phyloP scores from a whole-genome alignment of 30 jellyfish, hydroid and myxozoan genomes.

The Chironex yamaguchii region DNA sequence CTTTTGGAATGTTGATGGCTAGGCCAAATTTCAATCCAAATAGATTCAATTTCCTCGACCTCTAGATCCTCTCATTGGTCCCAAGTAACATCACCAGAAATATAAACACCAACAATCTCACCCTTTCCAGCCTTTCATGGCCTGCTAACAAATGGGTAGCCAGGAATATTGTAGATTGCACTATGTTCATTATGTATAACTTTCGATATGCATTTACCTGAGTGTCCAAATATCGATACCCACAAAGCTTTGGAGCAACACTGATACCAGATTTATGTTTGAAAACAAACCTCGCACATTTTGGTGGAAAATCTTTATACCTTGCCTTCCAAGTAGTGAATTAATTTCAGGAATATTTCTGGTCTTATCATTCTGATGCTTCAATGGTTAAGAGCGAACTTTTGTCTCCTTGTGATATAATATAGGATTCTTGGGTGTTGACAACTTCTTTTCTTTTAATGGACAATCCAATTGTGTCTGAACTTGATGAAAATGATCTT shows the following conservation, averaged over 20 bases:
- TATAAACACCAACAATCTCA: constrained; percentile 75
- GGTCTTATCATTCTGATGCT: constrained; percentile 4
- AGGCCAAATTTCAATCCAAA: constrained; percentile 62
- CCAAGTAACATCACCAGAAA: constrained; percentile 62
- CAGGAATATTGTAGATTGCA: constrained; percentile 41
- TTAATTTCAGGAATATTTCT: constrained; percentile 27
- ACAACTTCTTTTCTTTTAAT: too few relatives aligned
- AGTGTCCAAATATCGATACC: constrained; percentile 59
- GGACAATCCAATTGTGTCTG: too few relatives aligned
- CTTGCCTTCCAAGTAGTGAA: constrained; percentile 54
- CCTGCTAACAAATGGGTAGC: constrained; percentile 66
- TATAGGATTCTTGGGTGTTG: too few relatives aligned
- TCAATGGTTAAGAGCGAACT: too few relatives aligned
- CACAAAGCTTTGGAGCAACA: constrained; percentile 47
- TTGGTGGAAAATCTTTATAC: constrained; percentile 63
- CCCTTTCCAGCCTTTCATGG: constrained; percentile 75
- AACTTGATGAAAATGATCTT: too few relatives aligned
- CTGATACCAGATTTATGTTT: constrained; percentile 53
- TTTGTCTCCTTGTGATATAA: too few relatives aligned
- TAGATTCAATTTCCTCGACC: constrained; percentile 34
- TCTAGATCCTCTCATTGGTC: constrained; percentile 74
- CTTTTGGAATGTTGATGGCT: constrained; percentile 63
- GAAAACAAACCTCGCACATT: constrained; percentile 69
- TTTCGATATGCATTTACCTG: constrained; percentile 64
- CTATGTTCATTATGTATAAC: constrained; percentile 16